Evolutionary conservation across 2,797 vertebrate genomes (phyloP).

Genomic region (Diplodus puntazzo): DNA sequence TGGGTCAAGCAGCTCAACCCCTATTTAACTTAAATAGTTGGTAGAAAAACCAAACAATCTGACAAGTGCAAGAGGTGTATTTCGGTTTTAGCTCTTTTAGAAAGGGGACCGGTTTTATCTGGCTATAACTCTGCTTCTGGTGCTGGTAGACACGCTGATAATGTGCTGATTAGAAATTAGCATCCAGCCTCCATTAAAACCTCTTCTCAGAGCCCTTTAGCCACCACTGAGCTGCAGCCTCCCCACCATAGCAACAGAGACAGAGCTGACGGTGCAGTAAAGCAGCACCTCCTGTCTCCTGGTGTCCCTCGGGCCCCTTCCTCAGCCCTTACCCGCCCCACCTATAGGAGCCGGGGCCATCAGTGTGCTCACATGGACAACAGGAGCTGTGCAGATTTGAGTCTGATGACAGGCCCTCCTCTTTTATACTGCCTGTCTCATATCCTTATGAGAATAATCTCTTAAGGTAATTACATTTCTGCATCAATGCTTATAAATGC

Average conservation of each 20-base stretch:
- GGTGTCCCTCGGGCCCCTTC: slow-evolving; percentile 59
- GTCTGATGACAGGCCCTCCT: slow-evolving; percentile 72
- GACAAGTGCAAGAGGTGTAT: slow-evolving; percentile 22
- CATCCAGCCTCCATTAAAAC: slow-evolving; percentile 41
- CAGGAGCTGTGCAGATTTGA: slow-evolving; percentile 65
- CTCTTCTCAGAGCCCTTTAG: slow-evolving; percentile 45
- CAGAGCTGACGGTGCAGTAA: slow-evolving; percentile 66
- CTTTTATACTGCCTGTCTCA: slow-evolving; percentile 81
- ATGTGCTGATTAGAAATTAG: slow-evolving; percentile 63
- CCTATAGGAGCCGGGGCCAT: slow-evolving; percentile 71
- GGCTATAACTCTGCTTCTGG: slow-evolving; percentile 1
- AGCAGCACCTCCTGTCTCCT: slow-evolving; percentile 60
- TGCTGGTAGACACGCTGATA: slow-evolving; percentile 36
- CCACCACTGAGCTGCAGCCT: slow-evolving; percentile 43
- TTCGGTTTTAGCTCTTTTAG: slow-evolving; percentile 24
- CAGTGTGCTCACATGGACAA: slow-evolving; percentile 65
- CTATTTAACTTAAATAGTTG: slow-evolving; percentile 60
- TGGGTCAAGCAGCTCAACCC: slow-evolving; percentile 75
- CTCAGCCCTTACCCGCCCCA: slow-evolving; percentile 65
- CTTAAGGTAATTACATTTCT: slow-evolving; percentile 89
- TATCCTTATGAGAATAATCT: slow-evolving; percentile 85
- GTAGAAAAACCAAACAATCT: slow-evolving; percentile 29
- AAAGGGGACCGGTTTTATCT: slow-evolving; percentile 30
- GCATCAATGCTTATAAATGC: slow-evolving; percentile 85
- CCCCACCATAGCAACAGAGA: slow-evolving; percentile 68